Percentiles rank a stretch among this genome's conserved stretches.
Evolutionary conservation across 64 coral and sea anemone species (phyloP).

Genomic region (Acropora yongei): DNA sequence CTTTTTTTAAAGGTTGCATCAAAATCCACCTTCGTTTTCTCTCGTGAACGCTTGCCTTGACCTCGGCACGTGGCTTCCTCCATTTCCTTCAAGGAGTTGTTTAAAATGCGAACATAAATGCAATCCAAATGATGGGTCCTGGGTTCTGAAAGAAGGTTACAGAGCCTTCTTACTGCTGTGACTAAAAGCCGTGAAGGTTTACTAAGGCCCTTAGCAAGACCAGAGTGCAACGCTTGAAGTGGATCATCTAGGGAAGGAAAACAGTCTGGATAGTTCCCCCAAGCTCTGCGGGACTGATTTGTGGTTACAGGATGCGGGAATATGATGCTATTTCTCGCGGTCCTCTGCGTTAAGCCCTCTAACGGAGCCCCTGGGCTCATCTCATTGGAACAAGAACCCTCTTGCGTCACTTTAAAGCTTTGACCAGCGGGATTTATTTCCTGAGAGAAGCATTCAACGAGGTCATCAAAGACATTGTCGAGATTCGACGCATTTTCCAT

Average conservation of each 20-base stretch:
- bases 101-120: constrained; percentile 29
- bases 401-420: no score
- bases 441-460: no score
- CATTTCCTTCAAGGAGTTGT: constrained; percentile 30
- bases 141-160: constrained; percentile 34
- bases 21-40: not conserved
- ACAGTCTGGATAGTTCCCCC: no score
- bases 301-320: no score
- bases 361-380: no score
- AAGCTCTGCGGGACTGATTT: no score
- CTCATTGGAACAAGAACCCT: no score
- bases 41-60: not conserved
- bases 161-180: constrained; percentile 33
- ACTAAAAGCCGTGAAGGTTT: constrained; percentile 22
- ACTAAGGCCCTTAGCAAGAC: not conserved
- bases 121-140: constrained; percentile 31
- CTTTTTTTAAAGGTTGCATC: not conserved
- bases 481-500: no score
- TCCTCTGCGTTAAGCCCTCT: no score
- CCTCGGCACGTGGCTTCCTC: not conserved
- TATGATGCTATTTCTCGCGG: no score
- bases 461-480: no score
- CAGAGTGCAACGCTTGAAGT: constrained; percentile 21
- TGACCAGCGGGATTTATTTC: no score
- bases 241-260: not conserved